Percentiles rank a stretch among this genome's conserved stretches.
Conservation (phyloP, 2,797 vertebrate genomes). For the Mormyrus proboscirostris region DNA sequence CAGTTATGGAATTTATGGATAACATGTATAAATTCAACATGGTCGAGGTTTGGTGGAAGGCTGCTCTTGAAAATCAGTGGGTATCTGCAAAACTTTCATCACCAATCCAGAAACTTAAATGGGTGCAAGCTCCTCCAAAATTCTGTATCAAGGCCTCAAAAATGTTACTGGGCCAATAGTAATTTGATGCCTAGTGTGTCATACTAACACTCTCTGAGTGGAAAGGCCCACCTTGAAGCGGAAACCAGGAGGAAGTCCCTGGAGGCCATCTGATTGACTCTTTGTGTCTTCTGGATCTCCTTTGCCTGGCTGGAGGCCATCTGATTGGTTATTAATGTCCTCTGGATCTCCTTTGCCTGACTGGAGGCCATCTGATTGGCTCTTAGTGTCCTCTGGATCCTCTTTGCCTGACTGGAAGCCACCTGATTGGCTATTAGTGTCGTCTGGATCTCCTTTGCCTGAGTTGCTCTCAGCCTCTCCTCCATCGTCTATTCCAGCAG, state of each 20-base stretch:
- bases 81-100: neutral
- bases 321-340: neutral
- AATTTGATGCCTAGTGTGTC: neutral
- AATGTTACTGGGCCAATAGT: neutral
- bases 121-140: neutral
- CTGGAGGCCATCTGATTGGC: neutral
- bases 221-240: conserved; percentile 73
- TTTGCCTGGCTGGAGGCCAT: conserved; percentile 11
- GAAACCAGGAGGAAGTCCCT: conserved; percentile 66
- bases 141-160: neutral
- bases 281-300: neutral
- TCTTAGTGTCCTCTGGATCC: neutral
- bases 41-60: neutral
- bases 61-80: neutral
- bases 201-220: neutral
- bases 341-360: neutral
- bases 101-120: neutral
- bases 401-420: conserved; percentile 13
- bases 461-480: conserved; percentile 43
- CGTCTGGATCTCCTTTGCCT: conserved; percentile 13
- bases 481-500: conserved; percentile 43
- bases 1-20: neutral
- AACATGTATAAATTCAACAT: neutral
- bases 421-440: neutral
- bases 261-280: neutral